Percentiles rank a stretch among this genome's conserved stretches.
Evolutionary conservation across 2,113 vertebrate genomes (phyloP).

Genomic region (Corythaixoides concolor): DNA sequence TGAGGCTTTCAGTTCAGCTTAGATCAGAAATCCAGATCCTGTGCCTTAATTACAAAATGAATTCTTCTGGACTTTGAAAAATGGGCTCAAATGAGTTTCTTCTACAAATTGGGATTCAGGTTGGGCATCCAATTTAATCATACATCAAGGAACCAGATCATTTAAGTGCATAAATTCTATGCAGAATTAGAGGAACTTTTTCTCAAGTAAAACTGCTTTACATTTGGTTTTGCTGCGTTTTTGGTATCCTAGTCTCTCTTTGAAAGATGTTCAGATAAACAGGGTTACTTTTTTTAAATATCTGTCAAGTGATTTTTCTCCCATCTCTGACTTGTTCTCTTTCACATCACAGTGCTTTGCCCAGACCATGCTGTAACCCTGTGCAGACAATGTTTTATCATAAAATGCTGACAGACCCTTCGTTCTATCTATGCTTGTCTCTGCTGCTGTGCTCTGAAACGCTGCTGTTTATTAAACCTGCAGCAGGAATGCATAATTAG

Average conservation of each 20-base stretch:
- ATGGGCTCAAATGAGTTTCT: not conserved
- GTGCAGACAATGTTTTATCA: not conserved
- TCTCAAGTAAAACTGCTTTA: not conserved
- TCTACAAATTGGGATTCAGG: not conserved
- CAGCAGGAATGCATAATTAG: slow-evolving; percentile 5
- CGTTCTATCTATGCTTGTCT: not conserved
- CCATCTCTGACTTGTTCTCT: not conserved
- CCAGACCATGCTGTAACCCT: not conserved
- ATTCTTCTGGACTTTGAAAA: not conserved
- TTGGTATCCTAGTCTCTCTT: not conserved
- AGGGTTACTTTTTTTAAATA: not conserved
- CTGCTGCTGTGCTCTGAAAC: slow-evolving; percentile 16
- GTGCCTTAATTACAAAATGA: not conserved
- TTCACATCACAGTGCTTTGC: not conserved
- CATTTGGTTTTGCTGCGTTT: no score
- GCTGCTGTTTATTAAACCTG: not conserved
- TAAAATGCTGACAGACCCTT: not conserved
- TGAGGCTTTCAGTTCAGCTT: not conserved
- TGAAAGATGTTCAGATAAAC: not conserved
- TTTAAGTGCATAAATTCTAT: not conserved
- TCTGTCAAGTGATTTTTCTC: not conserved
- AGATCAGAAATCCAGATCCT: not conserved
- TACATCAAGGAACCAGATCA: not conserved
- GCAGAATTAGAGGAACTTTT: not conserved
- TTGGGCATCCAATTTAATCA: not conserved